Evolutionary conservation across 2,888 invertebrate genomes (phyloP), one percentile per base, ranked within the genome.

Genomic region (Xylota sylvarum): DNA sequence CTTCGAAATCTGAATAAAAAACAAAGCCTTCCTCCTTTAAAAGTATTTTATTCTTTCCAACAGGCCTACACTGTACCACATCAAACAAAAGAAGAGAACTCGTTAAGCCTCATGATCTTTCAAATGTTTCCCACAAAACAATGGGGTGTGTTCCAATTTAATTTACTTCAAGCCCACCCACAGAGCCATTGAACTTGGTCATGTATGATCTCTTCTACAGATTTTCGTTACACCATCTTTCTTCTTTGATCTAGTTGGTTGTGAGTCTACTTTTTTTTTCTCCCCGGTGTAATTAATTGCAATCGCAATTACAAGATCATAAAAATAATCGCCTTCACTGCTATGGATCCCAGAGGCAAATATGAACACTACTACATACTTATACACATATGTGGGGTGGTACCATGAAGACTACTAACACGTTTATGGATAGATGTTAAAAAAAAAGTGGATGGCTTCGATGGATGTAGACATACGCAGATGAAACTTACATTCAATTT

Each of bases 241-340:
- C 35, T 43, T 17, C 46, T 43, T 62, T 70, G 48, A 77, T 82
- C 70, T 77, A 55, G 17, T 64, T 77, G 46, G 7, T 46, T 60
- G 37, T 9, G 48, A 73, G 48, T 43, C 67, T 67, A 64, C 4
- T 19, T 23, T 14, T 40, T 69, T 67, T 70, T 56, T 14, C 35
- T n/a, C n/a, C n/a, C n/a, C n/a, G n/a, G 7, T 14, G 55, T 70
- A 77, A 77, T 82, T 82, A 82, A 82, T 82, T 82, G 82, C 70
- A 58, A 76, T 82, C 56, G 62, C 69, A 77, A 82, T 77, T 82
- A 64, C 56, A 50, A 52, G 77, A 77, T 77, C 69, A 77, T 70
- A 70, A 76, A 70, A 70, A 12, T 14, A 62, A 78, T 58, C 67
- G 43, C 48, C 56, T 40, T 12, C 67, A 30, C 50, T 37, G 74